Base-by-base conservation (phyloP, 2,797 vertebrate species). In the Microctenopoma steveboyesi region DNA sequence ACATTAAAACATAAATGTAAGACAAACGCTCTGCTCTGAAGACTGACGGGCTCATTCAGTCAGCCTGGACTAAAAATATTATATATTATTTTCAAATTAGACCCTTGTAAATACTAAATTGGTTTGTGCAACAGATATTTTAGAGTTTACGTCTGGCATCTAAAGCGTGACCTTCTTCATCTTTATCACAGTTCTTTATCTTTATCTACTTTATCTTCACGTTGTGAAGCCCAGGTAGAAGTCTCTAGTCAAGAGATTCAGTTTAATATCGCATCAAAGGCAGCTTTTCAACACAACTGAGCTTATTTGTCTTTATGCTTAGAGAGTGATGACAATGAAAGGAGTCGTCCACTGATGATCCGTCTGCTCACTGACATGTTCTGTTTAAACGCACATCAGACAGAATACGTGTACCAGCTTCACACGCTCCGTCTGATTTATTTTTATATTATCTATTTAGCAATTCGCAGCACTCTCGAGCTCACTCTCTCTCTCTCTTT, bases 381-480 rank as follows among this genome's bases (percentile, higher is more conserved):
- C 28, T 35, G 64, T 58, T 39, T n/a, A 56, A 62, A 49, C 25
- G 50, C 1, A 46, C 43, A 35, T 1, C 22, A 40, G 33, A 55
- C 46, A 64, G 25, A 63, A 61, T 12, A 16, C 39, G 55, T 28
- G 22, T 28, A 47, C 58, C 55, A 30, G 51, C 68, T 59, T 58
- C 18, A 22, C 49, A 53, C 45, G 12, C 58, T 69, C 53, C 43
- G 49, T 83, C 62, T 62, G 56, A 77, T 72, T 54, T 18, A 12
- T 3, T 2, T 51, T 57, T 55, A 11, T n/a, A 47, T 65, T 69
- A 72, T 52, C 48, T 66, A 60, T 74, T 84, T 62, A 78, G 72
- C 63, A 56, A 48, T 48, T 76, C 66, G 56, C 63, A 57, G 47
- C 47, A 64, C 72, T 30, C 50, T 54, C 56, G 22, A 22, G 22